phyloP scores from a whole-genome alignment of 2,888 invertebrate species.

The Oscheius sp. region DNA sequence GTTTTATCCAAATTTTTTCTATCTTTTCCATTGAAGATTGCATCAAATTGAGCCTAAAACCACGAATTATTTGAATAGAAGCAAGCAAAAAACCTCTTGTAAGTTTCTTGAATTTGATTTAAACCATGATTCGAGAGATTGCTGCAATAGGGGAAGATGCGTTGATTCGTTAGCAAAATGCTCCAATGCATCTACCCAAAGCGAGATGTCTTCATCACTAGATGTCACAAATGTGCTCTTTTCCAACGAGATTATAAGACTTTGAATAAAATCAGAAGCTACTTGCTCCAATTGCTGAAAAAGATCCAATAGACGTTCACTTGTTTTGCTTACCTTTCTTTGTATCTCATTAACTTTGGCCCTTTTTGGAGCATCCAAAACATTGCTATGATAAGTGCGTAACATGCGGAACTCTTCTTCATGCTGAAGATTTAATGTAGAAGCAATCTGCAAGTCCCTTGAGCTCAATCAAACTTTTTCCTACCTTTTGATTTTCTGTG shows the following conservation, averaged over 20 bases:
- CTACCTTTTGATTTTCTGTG: not conserved
- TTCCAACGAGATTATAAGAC: not conserved
- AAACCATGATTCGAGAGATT: slow-evolving; percentile 1
- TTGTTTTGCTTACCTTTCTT: not conserved
- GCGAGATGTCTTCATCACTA: not conserved
- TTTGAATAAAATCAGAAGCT: slow-evolving; percentile 1
- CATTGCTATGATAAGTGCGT: not conserved
- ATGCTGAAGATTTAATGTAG: not conserved
- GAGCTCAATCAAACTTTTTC: not conserved
- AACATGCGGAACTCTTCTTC: slow-evolving; percentile 17
- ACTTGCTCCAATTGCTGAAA: not conserved
- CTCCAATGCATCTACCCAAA: slow-evolving; percentile 7
- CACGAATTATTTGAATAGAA: not conserved
- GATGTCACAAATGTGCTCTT: not conserved
- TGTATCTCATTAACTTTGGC: not conserved
- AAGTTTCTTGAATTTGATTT: not conserved
- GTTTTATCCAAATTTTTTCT: not conserved
- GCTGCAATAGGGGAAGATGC: slow-evolving; percentile 1
- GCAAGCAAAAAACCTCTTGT: not conserved
- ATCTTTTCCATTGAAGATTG: not conserved
- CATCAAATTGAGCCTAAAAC: slow-evolving; percentile 7
- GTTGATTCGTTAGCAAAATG: not conserved
- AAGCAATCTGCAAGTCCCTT: not conserved
- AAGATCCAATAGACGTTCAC: not conserved
- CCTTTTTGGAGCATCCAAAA: not conserved